A percentile compares a stretch with the other conserved stretches of the same genome.
Evolutionary conservation across 2,888 invertebrate species (phyloP).

Genomic region (Mycalesis mineus): DNA sequence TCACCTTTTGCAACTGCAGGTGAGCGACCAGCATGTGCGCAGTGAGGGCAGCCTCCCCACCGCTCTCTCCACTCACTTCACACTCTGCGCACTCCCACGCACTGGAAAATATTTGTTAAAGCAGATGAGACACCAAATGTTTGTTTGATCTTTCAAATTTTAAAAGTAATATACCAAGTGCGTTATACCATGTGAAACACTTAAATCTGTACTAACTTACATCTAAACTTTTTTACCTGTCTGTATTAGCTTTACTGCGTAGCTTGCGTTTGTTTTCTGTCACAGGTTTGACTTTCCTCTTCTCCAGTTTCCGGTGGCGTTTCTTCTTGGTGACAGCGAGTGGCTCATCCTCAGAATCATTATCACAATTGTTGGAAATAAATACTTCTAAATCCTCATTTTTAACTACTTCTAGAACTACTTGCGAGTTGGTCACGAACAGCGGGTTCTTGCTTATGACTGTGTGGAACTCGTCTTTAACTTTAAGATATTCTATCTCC

Average conservation of each 20-base stretch:
- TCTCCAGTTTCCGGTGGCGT: conserved; percentile 47
- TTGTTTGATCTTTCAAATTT: background rate
- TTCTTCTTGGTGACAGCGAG: conserved; percentile 56
- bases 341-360: conserved; percentile 63
- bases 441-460: conserved; percentile 63
- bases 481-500: conserved; percentile 57
- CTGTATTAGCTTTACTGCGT: conserved; percentile 33
- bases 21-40: conserved; percentile 51
- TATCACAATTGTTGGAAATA: conserved; percentile 26
- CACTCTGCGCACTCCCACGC: conserved; percentile 56
- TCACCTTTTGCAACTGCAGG: conserved; percentile 31
- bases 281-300: conserved; percentile 52
- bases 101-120: too few species aligned
- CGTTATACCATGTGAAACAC: too few species aligned
- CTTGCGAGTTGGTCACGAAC: conserved; percentile 39
- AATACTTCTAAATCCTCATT: conserved; percentile 30
- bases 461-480: conserved; percentile 59
- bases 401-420: conserved; percentile 41
- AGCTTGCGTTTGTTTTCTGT: conserved; percentile 37
- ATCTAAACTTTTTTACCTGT: too few species aligned
- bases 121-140: too few species aligned
- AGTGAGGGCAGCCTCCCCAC: conserved; percentile 43
- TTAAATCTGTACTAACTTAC: too few species aligned
- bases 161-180: too few species aligned
- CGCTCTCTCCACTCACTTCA: conserved; percentile 37